Evolutionary conservation across 2,113 vertebrate species (phyloP), one percentile per base, ranked within the genome.

Genomic region (Mola mola): DNA sequence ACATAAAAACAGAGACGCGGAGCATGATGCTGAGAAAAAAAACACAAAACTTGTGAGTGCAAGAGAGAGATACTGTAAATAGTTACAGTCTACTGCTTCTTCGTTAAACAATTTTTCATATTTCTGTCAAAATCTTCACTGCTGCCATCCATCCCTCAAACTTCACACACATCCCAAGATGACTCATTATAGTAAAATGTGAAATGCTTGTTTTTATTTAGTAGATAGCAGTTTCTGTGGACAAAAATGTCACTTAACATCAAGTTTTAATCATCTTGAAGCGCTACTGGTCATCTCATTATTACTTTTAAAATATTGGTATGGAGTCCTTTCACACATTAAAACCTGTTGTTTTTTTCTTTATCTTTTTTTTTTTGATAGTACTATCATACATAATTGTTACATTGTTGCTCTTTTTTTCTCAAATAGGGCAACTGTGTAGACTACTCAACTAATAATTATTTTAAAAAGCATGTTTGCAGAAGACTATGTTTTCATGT

Each of bases 241-340:
- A 60, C 38, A 66, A 36, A 80, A 74, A 72, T 57, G 62, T 72
- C 52, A 58, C 62, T 19, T n/a, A n/a, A n/a, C n/a, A 60, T 81
- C 38, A 69, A 10, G 34, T 17, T 57, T 19, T 17, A 46, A 57
- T 44, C 42, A 40, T 46, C 48, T 28, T 1, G 11, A 44, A 50
- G 28, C 28, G 43, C 34, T 43, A 38, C 20, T 13, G 2, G 19
- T 72, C 52, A 22, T 42, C 43, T 53, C 41, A 52, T 56, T 50
- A 13, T 28, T 16, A 21, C 1, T 8, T 28, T 2, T 1, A 21
- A 0, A 8, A 28, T 19, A 7, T 29, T 6, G 16, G 36, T 8
- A 10, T 2, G 5, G 9, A 19, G 26, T 7, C 16, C 17, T 29
- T 37, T 58, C 19, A 31, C 16, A 8, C 4, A 9, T n/a, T n/a